Evolutionary conservation across 2,797 vertebrate species (phyloP), one percentile per base, ranked within the genome.

Genomic region (Benthosema pterotum): DNA sequence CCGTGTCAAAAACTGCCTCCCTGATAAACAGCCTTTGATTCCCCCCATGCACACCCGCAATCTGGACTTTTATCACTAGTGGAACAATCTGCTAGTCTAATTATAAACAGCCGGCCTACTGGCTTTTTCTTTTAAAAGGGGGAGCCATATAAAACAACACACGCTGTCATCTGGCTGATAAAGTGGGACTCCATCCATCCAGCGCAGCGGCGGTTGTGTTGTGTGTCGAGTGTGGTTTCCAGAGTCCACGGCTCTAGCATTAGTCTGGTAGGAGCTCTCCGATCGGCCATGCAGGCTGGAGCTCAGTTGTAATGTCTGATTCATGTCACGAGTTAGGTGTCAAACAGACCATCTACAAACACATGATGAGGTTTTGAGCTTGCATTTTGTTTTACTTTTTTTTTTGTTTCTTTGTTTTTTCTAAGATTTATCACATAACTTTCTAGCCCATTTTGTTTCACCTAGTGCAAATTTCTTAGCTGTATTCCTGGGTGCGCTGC

Each of bases 101-200:
- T 57, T 53, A 67, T 22, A 62, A 60, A 56, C 51, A 59, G 42
- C 0, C 8, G 25, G 28, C 28, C 5, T 6, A 32, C 22, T 55
- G 5, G 15, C 48, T 0, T 5, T 15, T 25, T 25, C 22, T 25
- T 62, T 45, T 50, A 48, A 45, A 60, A 32, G 7, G 28, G 28
- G 18, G 14, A 32, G 49, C 55, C 12, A 5, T 45, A n/a, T 42
- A 53, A 32, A 45, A 60, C 42, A 2, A 17, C 16, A 43, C 43
- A 52, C 9, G 19, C 15, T 59, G 56, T 46, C 50, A 50, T 55
- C 46, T 62, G 46, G 22, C 57, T 47, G n/a, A 43, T 60, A 48
- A 52, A 52, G 32, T 42, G 16, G 58, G 25, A 18, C 15, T 51
- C 17, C 28, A 32, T 51, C 17, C 28, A 32, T 51, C 17, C 28